Evolutionary conservation across 2,113 vertebrate species (phyloP).

Genomic region (Podarcis raffonei): DNA sequence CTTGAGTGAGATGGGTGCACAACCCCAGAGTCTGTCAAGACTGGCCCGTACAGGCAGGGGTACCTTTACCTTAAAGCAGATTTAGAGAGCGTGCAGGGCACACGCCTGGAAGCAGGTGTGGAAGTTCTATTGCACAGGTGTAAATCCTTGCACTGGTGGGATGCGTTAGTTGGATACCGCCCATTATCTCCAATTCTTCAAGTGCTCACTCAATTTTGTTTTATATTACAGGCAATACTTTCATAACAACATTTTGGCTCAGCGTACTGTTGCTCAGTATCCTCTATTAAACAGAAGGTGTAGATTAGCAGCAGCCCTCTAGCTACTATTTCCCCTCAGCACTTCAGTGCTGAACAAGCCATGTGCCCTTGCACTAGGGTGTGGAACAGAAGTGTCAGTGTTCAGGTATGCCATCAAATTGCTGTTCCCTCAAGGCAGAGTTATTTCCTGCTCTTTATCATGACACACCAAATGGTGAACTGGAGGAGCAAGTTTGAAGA

Average conservation of each 20-base stretch:
- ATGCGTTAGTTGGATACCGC: too few species aligned
- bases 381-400: neutral
- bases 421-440: slow-evolving; percentile 4
- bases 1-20: too few species aligned
- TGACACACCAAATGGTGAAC: slow-evolving; percentile 1
- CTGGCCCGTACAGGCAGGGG: too few species aligned
- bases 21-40: too few species aligned
- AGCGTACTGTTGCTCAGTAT: neutral
- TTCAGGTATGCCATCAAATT: neutral
- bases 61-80: too few species aligned
- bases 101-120: too few species aligned
- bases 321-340: neutral
- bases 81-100: too few species aligned
- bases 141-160: too few species aligned
- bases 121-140: too few species aligned
- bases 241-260: neutral
- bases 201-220: neutral
- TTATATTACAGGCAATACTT: neutral
- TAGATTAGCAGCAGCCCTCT: neutral
- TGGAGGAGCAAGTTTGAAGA: neutral
- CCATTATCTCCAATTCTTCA: neutral
- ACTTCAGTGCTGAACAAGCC: neutral
- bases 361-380: neutral
- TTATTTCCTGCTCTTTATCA: slow-evolving; percentile 15
- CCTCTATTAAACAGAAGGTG: neutral